phyloP scores from a whole-genome alignment of 2,797 vertebrate species.

The Poeciliopsis turneri region DNA sequence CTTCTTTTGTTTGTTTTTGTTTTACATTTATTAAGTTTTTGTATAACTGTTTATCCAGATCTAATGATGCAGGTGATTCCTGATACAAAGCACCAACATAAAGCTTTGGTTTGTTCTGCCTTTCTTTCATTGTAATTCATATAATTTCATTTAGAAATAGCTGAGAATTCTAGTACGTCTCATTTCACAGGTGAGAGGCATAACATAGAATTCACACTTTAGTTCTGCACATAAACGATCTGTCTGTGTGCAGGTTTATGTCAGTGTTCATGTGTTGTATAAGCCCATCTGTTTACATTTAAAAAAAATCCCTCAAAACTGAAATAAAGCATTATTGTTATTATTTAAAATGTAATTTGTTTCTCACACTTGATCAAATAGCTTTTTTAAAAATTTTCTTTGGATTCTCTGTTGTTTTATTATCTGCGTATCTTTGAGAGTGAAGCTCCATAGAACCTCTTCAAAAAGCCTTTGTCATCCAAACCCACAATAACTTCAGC shows the following conservation, averaged over 20 bases:
- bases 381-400: constrained; percentile 54
- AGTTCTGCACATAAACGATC: background rate
- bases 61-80: background rate
- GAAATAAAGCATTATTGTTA: constrained; percentile 2
- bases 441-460: constrained; percentile 45
- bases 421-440: constrained; percentile 55
- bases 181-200: background rate
- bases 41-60: background rate
- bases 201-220: background rate
- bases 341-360: constrained; percentile 37
- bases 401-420: constrained; percentile 42
- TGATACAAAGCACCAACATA: background rate
- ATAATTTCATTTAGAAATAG: background rate
- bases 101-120: no score
- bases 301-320: background rate
- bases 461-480: constrained; percentile 57
- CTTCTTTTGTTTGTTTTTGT: no score
- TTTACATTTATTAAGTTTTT: no score
- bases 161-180: background rate
- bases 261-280: background rate
- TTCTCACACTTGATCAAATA: constrained; percentile 35
- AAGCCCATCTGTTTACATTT: background rate
- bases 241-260: background rate
- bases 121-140: no score
- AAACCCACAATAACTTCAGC: constrained; percentile 59